Evolutionary conservation across 2,113 vertebrate species (phyloP), one percentile per base, ranked within the genome.

Genomic region (Hirundichthys speculiger): DNA sequence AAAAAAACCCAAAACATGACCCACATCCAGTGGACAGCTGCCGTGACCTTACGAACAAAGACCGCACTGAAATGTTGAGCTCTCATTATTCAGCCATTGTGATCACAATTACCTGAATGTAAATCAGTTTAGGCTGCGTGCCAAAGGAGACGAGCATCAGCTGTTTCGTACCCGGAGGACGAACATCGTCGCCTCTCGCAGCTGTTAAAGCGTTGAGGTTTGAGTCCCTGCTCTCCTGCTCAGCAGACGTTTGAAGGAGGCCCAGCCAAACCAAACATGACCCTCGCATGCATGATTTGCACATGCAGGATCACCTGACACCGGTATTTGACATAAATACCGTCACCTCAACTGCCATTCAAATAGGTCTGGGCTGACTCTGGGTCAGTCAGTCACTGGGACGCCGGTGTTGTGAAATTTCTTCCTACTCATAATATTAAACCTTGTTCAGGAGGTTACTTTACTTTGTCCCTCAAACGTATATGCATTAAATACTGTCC

Each of bases 351-450:
- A 77, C 79, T 40, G 79, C 49, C 78, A 77, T 63, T 77, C 78
- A 82, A 75, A 80, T 85, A 47, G n/a, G n/a, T n/a, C n/a, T n/a
- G n/a, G n/a, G n/a, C n/a, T 38, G 54, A 41, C 70, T 75, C 64
- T 65, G n/a, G 62, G 85, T 80, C 74, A 84, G 66, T 75, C 68
- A 75, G 80, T 77, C 79, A 79, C 71, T 73, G 6, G 25, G 27
- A 12, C 0, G n/a, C 12, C 18, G 48, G 24, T 3, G n/a, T 2
- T 30, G 24, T 9, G 11, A n/a, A n/a, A n/a, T n/a, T n/a, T n/a
- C n/a, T n/a, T n/a, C n/a, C n/a, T n/a, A n/a, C n/a, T n/a, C n/a
- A n/a, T n/a, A n/a, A n/a, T n/a, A n/a, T n/a, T n/a, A n/a, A n/a
- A n/a, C n/a, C n/a, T n/a, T n/a, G n/a, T n/a, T n/a, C n/a, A n/a